Conservation (phyloP, 2,888 invertebrate species). For the Allophyes oxyacanthae region DNA sequence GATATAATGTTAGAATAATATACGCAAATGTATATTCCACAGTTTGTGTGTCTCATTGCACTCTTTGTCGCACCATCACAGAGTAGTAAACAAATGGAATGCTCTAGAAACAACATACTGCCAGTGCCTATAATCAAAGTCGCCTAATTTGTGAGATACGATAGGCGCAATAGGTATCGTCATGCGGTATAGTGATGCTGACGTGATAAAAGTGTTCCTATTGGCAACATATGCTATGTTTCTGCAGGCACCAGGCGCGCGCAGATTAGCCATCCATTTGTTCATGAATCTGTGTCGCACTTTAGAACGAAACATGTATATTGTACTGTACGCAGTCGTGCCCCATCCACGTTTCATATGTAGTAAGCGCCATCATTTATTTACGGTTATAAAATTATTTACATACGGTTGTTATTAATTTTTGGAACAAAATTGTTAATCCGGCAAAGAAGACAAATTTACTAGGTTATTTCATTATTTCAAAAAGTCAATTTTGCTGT, state of each 20-base stretch:
- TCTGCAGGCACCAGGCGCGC: no score
- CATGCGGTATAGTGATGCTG: no score
- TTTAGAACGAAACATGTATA: conserved; percentile 37
- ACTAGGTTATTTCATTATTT: no score
- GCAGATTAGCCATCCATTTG: conserved; percentile 16
- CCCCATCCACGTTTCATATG: conserved; percentile 52
- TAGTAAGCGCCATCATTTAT: conserved; percentile 17
- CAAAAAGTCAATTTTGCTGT: no score
- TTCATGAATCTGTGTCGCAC: conserved; percentile 28
- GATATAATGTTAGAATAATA: conserved; percentile 7
- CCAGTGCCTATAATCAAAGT: no score
- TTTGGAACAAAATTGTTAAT: no score
- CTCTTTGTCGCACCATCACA: conserved; percentile 29
- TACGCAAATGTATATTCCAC: conserved; percentile 32
- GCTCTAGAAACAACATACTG: not conserved
- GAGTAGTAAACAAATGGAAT: conserved; percentile 28
- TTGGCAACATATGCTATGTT: not conserved
- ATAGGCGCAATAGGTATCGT: no score
- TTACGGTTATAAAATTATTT: conserved; percentile 6
- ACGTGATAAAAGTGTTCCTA: not conserved
- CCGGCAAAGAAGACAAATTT: no score
- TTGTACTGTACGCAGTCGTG: conserved; percentile 52
- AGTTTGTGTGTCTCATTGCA: conserved; percentile 50
- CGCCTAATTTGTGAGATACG: no score
- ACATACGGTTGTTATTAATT: not conserved